These are phyloP conservation scores for Heliconius sara DNA, from an alignment of 2,888 invertebrate species.

Conservation along the genomic window DNA sequence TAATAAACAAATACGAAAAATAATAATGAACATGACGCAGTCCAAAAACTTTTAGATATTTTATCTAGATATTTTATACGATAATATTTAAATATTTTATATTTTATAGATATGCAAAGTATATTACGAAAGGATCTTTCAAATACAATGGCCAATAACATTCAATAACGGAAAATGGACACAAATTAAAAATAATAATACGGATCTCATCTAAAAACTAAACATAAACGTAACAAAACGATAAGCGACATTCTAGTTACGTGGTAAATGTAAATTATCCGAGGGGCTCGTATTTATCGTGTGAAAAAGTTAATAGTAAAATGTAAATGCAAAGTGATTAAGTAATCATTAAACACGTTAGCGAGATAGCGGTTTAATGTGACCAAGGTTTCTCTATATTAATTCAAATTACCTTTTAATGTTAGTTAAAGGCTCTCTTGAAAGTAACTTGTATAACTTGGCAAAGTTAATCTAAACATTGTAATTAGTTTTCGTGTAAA, in stretches of 20 bases:
- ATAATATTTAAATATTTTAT: too few relatives aligned
- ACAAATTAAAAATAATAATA: not conserved
- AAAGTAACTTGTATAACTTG: not conserved
- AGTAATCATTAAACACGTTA: conserved; percentile 30
- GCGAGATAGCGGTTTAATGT: conserved; percentile 11
- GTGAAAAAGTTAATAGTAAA: conserved; percentile 25
- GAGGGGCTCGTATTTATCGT: conserved; percentile 12
- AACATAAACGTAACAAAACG: not conserved
- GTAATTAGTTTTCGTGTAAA: too few relatives aligned
- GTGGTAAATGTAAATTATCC: conserved; percentile 6
- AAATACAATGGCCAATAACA: too few relatives aligned
- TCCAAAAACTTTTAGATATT: too few relatives aligned
- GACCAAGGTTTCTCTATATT: conserved; percentile 28
- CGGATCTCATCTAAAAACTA: not conserved
- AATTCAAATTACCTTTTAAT: conserved; percentile 12
- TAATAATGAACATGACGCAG: too few relatives aligned
- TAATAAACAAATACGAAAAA: too few relatives aligned
- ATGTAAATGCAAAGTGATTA: conserved; percentile 26
- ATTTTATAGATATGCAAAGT: too few relatives aligned
- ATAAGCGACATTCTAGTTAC: not conserved
- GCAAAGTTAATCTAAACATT: too few relatives aligned
- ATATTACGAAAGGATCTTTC: too few relatives aligned
- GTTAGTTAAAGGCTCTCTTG: not conserved
- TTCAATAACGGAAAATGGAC: too few relatives aligned
- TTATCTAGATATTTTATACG: too few relatives aligned